phyloP scores from a whole-genome alignment of 2,888 invertebrate species.

The Acrocyrtus sp. region DNA sequence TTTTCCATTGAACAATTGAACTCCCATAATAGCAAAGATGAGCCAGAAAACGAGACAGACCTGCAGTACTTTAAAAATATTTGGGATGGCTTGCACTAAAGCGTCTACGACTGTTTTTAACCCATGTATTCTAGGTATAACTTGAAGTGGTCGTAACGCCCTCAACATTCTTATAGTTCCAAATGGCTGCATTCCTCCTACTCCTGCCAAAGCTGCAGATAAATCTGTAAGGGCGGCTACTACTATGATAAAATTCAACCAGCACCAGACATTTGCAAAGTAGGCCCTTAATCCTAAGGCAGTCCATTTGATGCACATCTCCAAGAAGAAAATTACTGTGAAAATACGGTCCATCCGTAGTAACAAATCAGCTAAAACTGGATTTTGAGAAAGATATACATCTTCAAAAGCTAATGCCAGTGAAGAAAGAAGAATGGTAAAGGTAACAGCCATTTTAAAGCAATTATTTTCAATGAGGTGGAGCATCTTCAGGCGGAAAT shows the following conservation, averaged over 20 bases:
- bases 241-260: conserved; percentile 99
- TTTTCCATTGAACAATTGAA: conserved; percentile 97
- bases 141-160: conserved; percentile 97
- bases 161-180: conserved; percentile 99
- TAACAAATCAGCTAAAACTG: conserved; percentile 90
- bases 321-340: conserved; percentile 97
- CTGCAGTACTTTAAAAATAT: conserved; percentile 98
- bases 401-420: conserved; percentile 98
- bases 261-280: conserved; percentile 97
- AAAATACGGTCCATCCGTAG: conserved; percentile 98
- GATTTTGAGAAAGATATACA: conserved; percentile 89
- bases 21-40: conserved; percentile 99
- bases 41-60: conserved; percentile 99
- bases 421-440: conserved; percentile 98
- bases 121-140: conserved; percentile 99
- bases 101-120: conserved; percentile 99
- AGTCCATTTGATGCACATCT: conserved; percentile 99
- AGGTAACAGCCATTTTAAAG: conserved; percentile 98
- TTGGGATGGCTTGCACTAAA: conserved; percentile 97
- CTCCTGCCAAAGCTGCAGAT: conserved; percentile 93
- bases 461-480: conserved; percentile 98
- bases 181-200: conserved; percentile 98
- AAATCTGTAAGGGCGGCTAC: conserved; percentile 98
- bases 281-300: conserved; percentile 94
- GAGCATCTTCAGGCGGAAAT: conserved; percentile 90